Evolutionary conservation across 2,113 vertebrate genomes (phyloP), one percentile per base, ranked within the genome.

Genomic region (Hiodon tergisus): DNA sequence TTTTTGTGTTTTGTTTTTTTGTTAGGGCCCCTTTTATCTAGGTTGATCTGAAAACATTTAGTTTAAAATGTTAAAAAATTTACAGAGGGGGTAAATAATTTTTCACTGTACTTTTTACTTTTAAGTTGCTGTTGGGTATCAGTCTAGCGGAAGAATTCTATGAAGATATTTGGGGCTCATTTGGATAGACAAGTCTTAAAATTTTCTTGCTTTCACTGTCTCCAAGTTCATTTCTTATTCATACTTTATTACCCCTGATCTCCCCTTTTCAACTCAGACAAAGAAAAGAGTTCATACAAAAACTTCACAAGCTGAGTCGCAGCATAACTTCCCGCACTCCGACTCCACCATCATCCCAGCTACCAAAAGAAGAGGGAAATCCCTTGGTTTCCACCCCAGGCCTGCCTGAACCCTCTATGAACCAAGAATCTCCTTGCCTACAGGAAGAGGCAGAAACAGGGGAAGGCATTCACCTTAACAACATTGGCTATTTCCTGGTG

Each of bases 401-500:
- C 61, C 54, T n/a, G 4, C 52, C 69, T 59, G 53, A 59, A 65
- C 54, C 71, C 48, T 61, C 69, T 48, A 71, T 13, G 65, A 81
- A 76, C 14, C 69, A 77, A 17, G 6, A 8, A 2, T 61, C 68
- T 14, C 74, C 3, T 3, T 17, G 54, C 4, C 50, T 11, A 11
- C 80, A 60, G 5, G 67, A 86, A 72, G 70, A 68, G 13, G 69
- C 79, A 53, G 62, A 76, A 9, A 62, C 7, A 4, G 68, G 2
- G 5, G 83, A 87, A 6, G 59, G 74, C 6, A 75, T 85, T 67
- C 82, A 88, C 67, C 86, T 91, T 50, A 85, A 84, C 80, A 91
- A 91, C 77, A 82, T 78, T 48, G 88, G 83, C 74, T 92, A 91
- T 76, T 92, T 92, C 73, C 77, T 89, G 11, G 59, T 81, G 7